Conservation (phyloP, 2,797 vertebrate genomes). For the Eremophila alpestris region DNA sequence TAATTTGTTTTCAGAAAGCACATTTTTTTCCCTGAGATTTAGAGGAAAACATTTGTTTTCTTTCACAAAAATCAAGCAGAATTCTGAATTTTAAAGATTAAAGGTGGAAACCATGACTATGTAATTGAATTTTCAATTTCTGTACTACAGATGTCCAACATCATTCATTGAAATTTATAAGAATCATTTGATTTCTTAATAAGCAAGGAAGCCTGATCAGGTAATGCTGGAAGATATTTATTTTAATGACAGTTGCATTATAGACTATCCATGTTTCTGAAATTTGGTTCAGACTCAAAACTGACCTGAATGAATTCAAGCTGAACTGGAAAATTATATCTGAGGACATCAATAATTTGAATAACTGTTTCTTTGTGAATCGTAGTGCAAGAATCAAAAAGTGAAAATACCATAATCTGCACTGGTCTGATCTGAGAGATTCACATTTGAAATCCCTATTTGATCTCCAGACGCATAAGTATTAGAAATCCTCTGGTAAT, state of each 20-base stretch:
- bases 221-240: neutral
- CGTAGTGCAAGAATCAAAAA: neutral
- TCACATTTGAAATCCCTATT: neutral
- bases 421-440: neutral
- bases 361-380: neutral
- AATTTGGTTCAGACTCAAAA: neutral
- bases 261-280: neutral
- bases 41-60: neutral
- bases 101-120: neutral
- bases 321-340: neutral
- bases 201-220: neutral
- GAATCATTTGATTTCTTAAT: neutral
- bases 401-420: neutral
- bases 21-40: neutral
- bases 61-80: neutral
- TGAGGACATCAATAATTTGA: neutral
- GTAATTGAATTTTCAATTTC: neutral
- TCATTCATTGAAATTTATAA: neutral
- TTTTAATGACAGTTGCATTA: neutral
- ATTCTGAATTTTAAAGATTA: neutral
- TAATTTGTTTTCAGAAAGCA: neutral
- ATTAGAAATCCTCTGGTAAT: neutral
- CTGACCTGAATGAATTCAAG: neutral
- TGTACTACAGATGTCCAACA: neutral
- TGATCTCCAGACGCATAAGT: neutral